These are phyloP conservation scores for Lasioglossum vierecki DNA, from an alignment of 2,888 invertebrate genomes.

Conservation along the genomic window DNA sequence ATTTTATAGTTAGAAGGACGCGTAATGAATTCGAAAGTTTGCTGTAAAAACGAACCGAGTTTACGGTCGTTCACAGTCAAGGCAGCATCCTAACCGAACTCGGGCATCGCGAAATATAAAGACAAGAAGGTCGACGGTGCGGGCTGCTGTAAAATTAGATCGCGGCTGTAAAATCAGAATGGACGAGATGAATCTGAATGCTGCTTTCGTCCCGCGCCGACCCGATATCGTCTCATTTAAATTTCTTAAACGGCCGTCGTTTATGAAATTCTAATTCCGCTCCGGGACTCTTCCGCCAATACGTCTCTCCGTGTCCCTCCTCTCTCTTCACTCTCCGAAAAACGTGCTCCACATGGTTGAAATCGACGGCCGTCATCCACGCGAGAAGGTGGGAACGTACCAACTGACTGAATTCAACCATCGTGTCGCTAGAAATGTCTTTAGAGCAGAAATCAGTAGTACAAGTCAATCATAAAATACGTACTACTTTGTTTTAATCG, in stretches of 20 bases:
- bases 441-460: neutral
- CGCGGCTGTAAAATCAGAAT: constrained; percentile 36
- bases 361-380: neutral
- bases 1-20: constrained; percentile 18
- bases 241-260: constrained; percentile 14
- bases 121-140: neutral
- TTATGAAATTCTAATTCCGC: constrained; percentile 39
- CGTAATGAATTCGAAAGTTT: constrained; percentile 18
- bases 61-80: neutral
- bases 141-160: constrained; percentile 33
- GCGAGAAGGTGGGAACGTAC: neutral
- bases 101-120: constrained; percentile 1
- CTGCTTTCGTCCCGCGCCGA: neutral
- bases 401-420: no score
- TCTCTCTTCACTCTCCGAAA: neutral
- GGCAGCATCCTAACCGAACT: neutral
- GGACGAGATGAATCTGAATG: constrained; percentile 18
- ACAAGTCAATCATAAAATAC: neutral
- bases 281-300: neutral
- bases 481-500: no score
- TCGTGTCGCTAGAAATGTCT: neutral
- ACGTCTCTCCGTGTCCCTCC: neutral
- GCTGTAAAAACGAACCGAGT: constrained; percentile 17
- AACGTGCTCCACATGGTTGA: neutral
- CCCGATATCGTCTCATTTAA: constrained; percentile 25